phyloP scores from a whole-genome alignment of 2,888 invertebrate species.

The Scaptomyza parva region DNA sequence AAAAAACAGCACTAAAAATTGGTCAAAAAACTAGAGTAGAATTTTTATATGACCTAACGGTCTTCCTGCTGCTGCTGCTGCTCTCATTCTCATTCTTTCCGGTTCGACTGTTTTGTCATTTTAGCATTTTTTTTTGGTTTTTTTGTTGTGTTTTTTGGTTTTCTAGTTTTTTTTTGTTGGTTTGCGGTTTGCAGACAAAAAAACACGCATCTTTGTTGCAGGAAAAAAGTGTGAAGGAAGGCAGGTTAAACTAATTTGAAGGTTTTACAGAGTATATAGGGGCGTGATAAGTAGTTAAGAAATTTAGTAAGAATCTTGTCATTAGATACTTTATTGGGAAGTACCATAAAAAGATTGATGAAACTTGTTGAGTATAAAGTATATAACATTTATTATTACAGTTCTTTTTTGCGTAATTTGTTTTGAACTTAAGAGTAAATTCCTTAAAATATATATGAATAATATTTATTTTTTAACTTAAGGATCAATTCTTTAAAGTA shows the following conservation, averaged over 20 bases:
- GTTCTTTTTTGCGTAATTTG: too few species aligned
- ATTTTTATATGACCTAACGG: slow-evolving; percentile 56
- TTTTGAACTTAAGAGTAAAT: too few species aligned
- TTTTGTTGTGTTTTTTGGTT: slow-evolving; percentile 28
- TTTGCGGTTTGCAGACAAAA: slow-evolving; percentile 51
- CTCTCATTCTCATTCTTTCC: slow-evolving; percentile 4
- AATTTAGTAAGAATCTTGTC: background rate
- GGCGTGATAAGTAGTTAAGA: background rate
- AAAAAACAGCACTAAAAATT: slow-evolving; percentile 82
- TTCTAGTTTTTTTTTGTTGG: slow-evolving; percentile 13
- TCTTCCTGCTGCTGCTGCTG: background rate
- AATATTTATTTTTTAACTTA: too few species aligned
- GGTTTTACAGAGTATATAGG: background rate
- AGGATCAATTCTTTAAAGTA: too few species aligned
- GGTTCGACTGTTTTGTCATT: background rate
- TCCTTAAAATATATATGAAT: too few species aligned
- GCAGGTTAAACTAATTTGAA: background rate
- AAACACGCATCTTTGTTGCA: background rate
- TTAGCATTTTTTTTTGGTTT: slow-evolving; percentile 17
- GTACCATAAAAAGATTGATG: too few species aligned
- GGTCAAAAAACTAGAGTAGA: slow-evolving; percentile 81
- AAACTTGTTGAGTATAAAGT: too few species aligned
- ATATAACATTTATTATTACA: too few species aligned
- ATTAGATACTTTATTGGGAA: too few species aligned
- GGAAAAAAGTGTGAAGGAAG: background rate